Base-by-base conservation (phyloP, 2,888 invertebrate genomes). In the Acanthosepion pharaonis region DNA sequence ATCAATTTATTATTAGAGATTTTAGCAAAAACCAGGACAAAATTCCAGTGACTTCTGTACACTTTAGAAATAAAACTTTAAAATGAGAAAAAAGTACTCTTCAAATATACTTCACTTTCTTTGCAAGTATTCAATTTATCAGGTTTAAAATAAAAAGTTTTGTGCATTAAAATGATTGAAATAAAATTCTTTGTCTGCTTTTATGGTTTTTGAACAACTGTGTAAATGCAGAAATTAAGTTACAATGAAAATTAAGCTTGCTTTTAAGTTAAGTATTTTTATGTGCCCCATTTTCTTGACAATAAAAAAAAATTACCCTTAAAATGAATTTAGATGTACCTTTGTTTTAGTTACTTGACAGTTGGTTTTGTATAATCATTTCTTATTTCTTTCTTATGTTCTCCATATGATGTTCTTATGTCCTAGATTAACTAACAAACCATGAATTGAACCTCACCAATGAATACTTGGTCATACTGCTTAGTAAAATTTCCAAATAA, bases 121-220 rank as follows among this genome's bases (percentile, higher is more conserved):
- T 78, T 15, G 78, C n/a, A 33, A 33, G 33, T 8, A 78, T 33
- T 78, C 78, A 78, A 78, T 78, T 78, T 42, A 42, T 42, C 42
- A 42, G 42, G 42, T 42, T 42, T 78, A 28, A n/a, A n/a, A n/a
- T 11, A n/a, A 15, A 78, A 78, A 18, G 78, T 78, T 78, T 33
- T n/a, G 78, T n/a, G 33, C 78, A 78, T 33, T 78, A 78, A 78
- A 78, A 78, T 78, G 78, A 78, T 78, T 78, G 78, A 78, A 78
- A 78, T 11, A 78, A n/a, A 78, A 78, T 78, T 2, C 15, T 33
- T 78, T 78, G 25, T 78, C 78, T n/a, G n/a, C 8, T 78, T 9
- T 78, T 33, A 78, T 11, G 33, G n/a, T n/a, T 78, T 33, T 78
- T n/a, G n/a, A 78, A 78, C n/a, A 78, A 33, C n/a, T 78, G 33